These are phyloP conservation scores for Heliothis virescens DNA, from an alignment of 1,140 invertebrate species.

Conservation along the genomic window DNA sequence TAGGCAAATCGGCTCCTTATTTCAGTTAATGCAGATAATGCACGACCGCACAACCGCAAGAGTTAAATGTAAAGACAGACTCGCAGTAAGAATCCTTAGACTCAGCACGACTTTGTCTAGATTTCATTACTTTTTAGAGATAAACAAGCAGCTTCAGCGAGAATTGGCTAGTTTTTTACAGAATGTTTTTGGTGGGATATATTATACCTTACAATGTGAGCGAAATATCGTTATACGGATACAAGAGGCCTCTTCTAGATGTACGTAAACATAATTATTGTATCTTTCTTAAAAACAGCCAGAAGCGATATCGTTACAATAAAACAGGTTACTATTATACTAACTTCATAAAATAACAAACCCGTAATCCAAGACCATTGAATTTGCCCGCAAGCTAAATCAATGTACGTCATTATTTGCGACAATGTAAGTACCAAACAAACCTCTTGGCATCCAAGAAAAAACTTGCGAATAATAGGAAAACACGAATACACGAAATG, in stretches of 20 bases:
- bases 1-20: too few species aligned
- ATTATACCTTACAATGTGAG: neutral
- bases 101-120: too few species aligned
- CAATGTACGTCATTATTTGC: slow-evolving; percentile 55
- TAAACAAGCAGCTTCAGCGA: too few species aligned
- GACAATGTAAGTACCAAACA: slow-evolving; percentile 42
- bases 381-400: slow-evolving; percentile 44
- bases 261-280: slow-evolving; percentile 7
- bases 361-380: slow-evolving; percentile 44
- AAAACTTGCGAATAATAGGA: slow-evolving; percentile 54
- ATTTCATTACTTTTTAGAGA: too few species aligned
- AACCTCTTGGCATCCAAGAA: slow-evolving; percentile 41
- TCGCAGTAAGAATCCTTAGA: too few species aligned
- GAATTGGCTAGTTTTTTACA: too few species aligned
- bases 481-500: slow-evolving; percentile 53
- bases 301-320: slow-evolving; percentile 28
- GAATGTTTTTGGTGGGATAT: too few species aligned
- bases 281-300: slow-evolving; percentile 11
- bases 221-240: slow-evolving; percentile 21
- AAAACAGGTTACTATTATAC: slow-evolving; percentile 20
- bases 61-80: too few species aligned
- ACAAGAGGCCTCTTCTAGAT: slow-evolving; percentile 16
- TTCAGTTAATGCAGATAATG: too few species aligned
- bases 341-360: slow-evolving; percentile 49
- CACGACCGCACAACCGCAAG: too few species aligned